Percentiles rank a stretch among this genome's conserved stretches.
phyloP scores from a whole-genome alignment of 2,888 invertebrate genomes.

The Siphonodentalium dalli region DNA sequence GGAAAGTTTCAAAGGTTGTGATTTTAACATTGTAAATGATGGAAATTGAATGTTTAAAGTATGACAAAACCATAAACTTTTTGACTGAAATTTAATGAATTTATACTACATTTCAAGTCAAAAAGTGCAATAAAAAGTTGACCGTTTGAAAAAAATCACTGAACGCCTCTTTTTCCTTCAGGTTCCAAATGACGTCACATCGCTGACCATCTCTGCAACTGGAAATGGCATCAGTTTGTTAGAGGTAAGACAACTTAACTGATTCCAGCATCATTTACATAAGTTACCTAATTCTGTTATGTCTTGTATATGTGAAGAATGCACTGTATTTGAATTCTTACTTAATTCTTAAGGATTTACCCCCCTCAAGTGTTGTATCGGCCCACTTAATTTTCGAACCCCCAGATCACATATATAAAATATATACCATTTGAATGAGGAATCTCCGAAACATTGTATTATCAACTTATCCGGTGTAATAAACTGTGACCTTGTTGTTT shows the following conservation, averaged over 20 bases:
- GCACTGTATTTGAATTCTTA: background rate
- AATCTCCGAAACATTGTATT: too few relatives aligned
- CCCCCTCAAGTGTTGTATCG: background rate
- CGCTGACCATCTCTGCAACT: slow-evolving; percentile 33
- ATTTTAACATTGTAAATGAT: too few relatives aligned
- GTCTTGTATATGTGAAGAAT: background rate
- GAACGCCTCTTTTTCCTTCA: slow-evolving; percentile 23
- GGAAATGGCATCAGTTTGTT: slow-evolving; percentile 45
- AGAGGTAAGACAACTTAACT: slow-evolving; percentile 32
- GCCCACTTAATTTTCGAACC: background rate
- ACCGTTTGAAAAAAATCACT: too few relatives aligned
- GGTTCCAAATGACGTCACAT: slow-evolving; percentile 32
- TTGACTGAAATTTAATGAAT: too few relatives aligned
- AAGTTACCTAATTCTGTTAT: background rate
- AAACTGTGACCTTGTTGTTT: too few relatives aligned
- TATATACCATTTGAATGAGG: background rate
- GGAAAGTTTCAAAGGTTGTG: too few relatives aligned
- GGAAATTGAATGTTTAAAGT: too few relatives aligned
- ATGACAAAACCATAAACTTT: too few relatives aligned
- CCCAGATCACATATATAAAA: background rate
- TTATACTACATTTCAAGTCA: too few relatives aligned
- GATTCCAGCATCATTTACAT: background rate
- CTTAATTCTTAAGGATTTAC: background rate
- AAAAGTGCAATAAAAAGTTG: too few relatives aligned
- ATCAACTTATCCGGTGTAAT: too few relatives aligned